These are phyloP conservation scores for Delphinus delphis DNA, from an alignment of 2,113 vertebrate species.

Conservation along the genomic window DNA sequence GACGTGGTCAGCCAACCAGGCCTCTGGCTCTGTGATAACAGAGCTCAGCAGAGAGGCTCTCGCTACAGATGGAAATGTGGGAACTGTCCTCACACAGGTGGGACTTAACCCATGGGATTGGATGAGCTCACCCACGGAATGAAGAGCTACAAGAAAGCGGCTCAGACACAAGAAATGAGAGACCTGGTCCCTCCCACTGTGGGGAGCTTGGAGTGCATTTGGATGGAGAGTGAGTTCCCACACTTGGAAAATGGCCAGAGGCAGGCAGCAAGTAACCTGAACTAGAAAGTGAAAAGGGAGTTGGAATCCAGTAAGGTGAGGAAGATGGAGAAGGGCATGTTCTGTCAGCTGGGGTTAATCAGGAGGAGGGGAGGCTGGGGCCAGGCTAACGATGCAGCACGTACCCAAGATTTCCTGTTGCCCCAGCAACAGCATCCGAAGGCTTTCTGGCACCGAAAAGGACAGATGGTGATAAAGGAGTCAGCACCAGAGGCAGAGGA, in stretches of 20 bases:
- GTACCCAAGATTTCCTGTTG: background rate
- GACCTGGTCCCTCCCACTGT: accelerated
- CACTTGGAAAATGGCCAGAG: accelerated
- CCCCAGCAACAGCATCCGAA: background rate
- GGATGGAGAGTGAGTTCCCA: background rate
- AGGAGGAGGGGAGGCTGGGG: background rate
- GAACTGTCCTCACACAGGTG: background rate
- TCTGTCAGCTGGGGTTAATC: background rate
- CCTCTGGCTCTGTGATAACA: background rate
- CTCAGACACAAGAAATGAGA: background rate
- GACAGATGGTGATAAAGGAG: background rate
- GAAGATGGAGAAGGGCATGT: background rate
- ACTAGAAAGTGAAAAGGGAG: background rate
- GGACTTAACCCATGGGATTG: too few species aligned
- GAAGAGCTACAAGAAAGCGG: background rate
- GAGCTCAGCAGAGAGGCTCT: background rate
- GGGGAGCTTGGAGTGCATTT: background rate
- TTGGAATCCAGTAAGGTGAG: background rate
- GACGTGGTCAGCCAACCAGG: too few species aligned
- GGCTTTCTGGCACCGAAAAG: background rate
- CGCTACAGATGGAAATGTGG: background rate
- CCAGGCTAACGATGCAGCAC: background rate
- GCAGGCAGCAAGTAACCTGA: background rate
- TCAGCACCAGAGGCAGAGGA: background rate
- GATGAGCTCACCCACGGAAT: background rate